A percentile compares a stretch with the other conserved stretches of the same genome.
Evolutionary conservation across 2,888 invertebrate species (phyloP).

Genomic region (Dryadula phaetusa): DNA sequence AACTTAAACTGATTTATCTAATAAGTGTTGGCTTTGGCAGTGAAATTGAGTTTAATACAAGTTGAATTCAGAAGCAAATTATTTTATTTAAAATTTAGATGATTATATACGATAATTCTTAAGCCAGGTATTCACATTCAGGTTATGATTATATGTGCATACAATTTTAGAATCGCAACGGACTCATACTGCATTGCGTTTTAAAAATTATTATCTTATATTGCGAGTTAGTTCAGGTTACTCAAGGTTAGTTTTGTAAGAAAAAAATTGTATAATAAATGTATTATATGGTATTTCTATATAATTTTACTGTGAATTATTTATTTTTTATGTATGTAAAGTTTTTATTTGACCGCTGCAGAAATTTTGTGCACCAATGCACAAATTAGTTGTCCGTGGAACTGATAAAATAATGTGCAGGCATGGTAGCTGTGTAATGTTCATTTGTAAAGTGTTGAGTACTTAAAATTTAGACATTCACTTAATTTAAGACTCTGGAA

Average conservation of each 20-base stretch:
- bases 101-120: neutral
- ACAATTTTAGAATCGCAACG: neutral
- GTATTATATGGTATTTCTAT: too few relatives aligned
- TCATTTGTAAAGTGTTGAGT: neutral
- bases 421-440: constrained; percentile 21
- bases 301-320: neutral
- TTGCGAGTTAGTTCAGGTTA: too few relatives aligned
- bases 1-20: too few relatives aligned
- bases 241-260: neutral
- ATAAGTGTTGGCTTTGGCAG: too few relatives aligned
- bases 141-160: neutral
- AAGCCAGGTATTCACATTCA: neutral
- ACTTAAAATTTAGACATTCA: neutral
- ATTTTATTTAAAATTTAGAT: neutral
- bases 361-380: neutral
- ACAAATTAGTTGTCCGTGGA: constrained; percentile 27
- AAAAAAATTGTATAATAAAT: neutral
- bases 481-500: neutral
- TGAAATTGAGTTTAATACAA: too few relatives aligned
- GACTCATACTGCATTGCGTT: constrained; percentile 13
- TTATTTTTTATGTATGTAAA: neutral
- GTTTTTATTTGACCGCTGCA: neutral
- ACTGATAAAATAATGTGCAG: constrained; percentile 32
- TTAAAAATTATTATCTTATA: neutral
- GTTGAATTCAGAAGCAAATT: too few relatives aligned